A percentile compares a stretch with the other conserved stretches of the same genome.
Conservation (phyloP, 2,797 vertebrate genomes). For the Emydoidea blandingii region DNA sequence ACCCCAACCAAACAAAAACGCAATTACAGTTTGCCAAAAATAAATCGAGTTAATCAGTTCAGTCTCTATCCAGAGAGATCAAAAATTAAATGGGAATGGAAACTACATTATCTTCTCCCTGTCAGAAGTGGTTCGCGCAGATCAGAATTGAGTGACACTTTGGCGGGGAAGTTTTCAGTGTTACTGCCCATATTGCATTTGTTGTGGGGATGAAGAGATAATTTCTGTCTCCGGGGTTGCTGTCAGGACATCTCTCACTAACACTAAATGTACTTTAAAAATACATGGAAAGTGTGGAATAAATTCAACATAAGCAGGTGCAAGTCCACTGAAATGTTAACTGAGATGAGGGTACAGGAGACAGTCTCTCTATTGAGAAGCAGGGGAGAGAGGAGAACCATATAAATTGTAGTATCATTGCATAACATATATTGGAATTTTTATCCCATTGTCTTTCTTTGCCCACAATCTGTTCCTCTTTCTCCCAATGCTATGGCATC, state of each 20-base stretch:
- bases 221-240: neutral
- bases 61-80: neutral
- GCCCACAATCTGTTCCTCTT: neutral
- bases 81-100: accelerated
- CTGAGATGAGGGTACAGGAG: neutral
- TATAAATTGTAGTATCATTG: neutral
- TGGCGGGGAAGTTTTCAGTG: neutral
- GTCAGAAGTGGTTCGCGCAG: neutral
- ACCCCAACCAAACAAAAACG: neutral
- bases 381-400: neutral
- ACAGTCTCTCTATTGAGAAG: neutral
- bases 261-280: neutral
- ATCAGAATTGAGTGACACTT: neutral
- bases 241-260: too few relatives aligned
- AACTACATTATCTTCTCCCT: neutral
- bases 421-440: neutral
- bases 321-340: neutral
- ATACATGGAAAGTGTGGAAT: neutral
- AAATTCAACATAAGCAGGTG: neutral
- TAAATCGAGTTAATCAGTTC: too few relatives aligned
- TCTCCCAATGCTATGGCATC: neutral
- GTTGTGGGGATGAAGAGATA: neutral
- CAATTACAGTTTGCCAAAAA: too few relatives aligned
- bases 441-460: neutral
- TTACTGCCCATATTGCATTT: neutral